These are phyloP conservation scores for Synaphobranchus kaupii DNA, from an alignment of 2,797 vertebrate species.

Conservation along the genomic window DNA sequence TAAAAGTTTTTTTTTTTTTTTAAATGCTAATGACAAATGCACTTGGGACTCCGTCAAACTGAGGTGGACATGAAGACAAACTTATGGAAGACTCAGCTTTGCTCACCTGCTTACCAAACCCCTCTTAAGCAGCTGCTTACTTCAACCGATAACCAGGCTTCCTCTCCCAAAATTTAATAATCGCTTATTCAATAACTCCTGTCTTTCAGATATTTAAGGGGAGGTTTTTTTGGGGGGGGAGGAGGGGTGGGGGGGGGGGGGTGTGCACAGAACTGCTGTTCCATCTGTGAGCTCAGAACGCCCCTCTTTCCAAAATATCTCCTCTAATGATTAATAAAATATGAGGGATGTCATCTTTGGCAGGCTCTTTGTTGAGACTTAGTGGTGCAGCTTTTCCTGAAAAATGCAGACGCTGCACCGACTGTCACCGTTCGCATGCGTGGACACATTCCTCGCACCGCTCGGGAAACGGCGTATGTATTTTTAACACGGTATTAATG, in stretches of 20 bases:
- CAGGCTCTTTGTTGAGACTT: neutral
- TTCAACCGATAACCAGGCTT: neutral
- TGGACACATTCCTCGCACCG: neutral
- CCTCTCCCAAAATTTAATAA: neutral
- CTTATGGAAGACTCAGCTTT: neutral
- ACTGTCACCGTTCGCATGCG: neutral
- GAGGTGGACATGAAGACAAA: neutral
- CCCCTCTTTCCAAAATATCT: neutral
- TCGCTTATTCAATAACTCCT: neutral
- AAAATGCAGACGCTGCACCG: neutral
- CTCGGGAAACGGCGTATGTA: neutral
- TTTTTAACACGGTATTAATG: constrained; percentile 6
- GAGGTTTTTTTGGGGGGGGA: too few species aligned
- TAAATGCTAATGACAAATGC: neutral
- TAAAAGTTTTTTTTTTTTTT: too few species aligned
- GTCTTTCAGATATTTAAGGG: neutral
- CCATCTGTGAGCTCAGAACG: neutral
- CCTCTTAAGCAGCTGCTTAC: neutral
- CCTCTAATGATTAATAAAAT: constrained; percentile 12
- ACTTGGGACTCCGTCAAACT: neutral
- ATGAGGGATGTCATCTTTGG: neutral
- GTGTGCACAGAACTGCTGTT: neutral
- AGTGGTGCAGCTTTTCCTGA: neutral
- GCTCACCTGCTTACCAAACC: neutral
- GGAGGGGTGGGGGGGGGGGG: too few species aligned